These are phyloP conservation scores for Empis livida DNA, from an alignment of 2,888 invertebrate species.

Conservation along the genomic window DNA sequence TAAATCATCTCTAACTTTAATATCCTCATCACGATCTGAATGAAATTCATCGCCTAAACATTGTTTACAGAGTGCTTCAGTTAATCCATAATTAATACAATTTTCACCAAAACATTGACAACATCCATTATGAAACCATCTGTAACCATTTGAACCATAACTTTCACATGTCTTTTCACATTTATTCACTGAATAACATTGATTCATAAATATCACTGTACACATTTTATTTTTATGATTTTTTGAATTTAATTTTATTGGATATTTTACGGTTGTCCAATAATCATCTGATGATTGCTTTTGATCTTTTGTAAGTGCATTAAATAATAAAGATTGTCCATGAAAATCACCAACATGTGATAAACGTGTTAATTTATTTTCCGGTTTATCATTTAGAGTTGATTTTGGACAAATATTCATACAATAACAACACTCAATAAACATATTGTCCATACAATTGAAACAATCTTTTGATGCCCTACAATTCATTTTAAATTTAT, in stretches of 20 bases:
- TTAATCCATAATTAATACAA: constrained; percentile 70
- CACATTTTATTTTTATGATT: constrained; percentile 2
- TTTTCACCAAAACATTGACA: constrained; percentile 75
- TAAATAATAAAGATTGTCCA: constrained; percentile 62
- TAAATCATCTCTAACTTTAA: no score
- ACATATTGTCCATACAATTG: constrained; percentile 68
- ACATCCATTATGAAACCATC: constrained; percentile 84
- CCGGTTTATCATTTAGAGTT: constrained; percentile 37
- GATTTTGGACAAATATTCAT: constrained; percentile 51
- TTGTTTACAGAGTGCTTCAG: constrained; percentile 53
- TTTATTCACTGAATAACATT: constrained; percentile 6
- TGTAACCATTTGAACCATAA: constrained; percentile 34
- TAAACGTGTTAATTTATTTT: constrained; percentile 47
- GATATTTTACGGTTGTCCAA: neutral
- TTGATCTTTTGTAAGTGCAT: constrained; percentile 54
- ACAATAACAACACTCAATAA: constrained; percentile 52
- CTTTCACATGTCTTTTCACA: constrained; percentile 4
- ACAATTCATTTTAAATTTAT: neutral
- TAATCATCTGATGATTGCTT: neutral
- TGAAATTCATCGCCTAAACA: constrained; percentile 33
- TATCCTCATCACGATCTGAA: no score
- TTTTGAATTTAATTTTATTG: neutral
- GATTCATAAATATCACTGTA: constrained; percentile 4
- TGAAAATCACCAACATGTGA: constrained; percentile 70
- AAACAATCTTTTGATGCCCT: constrained; percentile 58